phyloP scores from a whole-genome alignment of 2,113 vertebrate species.

The Siniperca knerii region DNA sequence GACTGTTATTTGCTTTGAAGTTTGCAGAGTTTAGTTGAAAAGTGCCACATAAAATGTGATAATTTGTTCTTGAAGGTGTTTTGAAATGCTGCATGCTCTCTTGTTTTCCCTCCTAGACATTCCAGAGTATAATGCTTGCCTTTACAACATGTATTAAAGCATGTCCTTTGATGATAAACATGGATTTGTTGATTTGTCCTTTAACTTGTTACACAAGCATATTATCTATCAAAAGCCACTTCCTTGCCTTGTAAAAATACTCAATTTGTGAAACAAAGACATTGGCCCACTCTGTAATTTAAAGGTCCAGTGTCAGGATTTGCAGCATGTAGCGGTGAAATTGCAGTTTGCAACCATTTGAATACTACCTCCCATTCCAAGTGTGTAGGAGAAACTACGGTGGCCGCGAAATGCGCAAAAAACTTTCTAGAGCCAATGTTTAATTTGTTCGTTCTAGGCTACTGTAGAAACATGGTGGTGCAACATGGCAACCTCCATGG shows the following conservation, averaged over 20 bases:
- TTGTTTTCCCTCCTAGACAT: constrained; percentile 60
- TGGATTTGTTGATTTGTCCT: constrained; percentile 22
- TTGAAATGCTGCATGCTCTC: constrained; percentile 6
- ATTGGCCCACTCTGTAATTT: neutral
- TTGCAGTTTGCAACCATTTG: too few species aligned
- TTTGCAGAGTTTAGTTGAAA: constrained; percentile 5
- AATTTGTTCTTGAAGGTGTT: constrained; percentile 15
- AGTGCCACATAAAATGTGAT: neutral
- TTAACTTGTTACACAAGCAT: neutral
- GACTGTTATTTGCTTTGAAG: constrained; percentile 6
- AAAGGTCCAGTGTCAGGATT: neutral
- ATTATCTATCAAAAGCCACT: neutral
- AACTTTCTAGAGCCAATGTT: too few species aligned
- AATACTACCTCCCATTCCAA: too few species aligned
- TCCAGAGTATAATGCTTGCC: constrained; percentile 56
- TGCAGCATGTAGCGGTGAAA: too few species aligned
- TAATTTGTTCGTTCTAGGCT: too few species aligned
- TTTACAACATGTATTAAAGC: constrained; percentile 61
- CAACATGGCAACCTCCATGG: too few species aligned
- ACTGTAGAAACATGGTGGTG: too few species aligned
- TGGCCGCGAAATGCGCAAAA: too few species aligned
- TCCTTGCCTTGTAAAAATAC: neutral
- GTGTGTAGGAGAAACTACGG: too few species aligned
- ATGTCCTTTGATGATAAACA: constrained; percentile 2
- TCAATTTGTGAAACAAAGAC: neutral